Conservation (phyloP, 2,888 invertebrate species). For the Campaea margaritaria region DNA sequence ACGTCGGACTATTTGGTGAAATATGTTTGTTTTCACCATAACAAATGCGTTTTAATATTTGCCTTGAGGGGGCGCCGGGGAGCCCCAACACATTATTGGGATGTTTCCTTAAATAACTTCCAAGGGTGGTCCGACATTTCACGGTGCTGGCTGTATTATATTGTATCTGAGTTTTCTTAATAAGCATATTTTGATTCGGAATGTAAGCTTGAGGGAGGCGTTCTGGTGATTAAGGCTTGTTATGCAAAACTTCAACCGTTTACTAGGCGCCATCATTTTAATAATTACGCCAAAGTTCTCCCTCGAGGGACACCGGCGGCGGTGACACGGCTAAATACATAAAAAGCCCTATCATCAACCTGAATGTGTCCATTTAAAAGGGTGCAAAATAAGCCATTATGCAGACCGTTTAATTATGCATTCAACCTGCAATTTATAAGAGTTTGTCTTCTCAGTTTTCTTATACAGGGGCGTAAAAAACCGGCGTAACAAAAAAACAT, state of each 20-base stretch:
- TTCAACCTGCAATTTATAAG: slow-evolving; percentile 26
- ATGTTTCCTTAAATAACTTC: slow-evolving; percentile 74
- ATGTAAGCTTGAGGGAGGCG: slow-evolving; percentile 45
- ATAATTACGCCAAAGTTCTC: slow-evolving; percentile 44
- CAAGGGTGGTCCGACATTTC: slow-evolving; percentile 70
- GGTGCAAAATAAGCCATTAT: slow-evolving; percentile 50
- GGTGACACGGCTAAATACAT: slow-evolving; percentile 53
- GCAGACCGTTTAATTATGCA: slow-evolving; percentile 23
- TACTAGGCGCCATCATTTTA: slow-evolving; percentile 53
- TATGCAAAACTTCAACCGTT: slow-evolving; percentile 64
- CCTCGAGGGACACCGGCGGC: slow-evolving; percentile 44
- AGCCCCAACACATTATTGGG: slow-evolving; percentile 60
- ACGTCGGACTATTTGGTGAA: slow-evolving; percentile 72
- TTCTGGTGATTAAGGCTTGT: slow-evolving; percentile 62
- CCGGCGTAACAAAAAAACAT: slow-evolving; percentile 39
- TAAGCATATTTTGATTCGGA: slow-evolving; percentile 27
- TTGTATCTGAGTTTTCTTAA: slow-evolving; percentile 25
- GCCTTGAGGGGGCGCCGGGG: slow-evolving; percentile 58
- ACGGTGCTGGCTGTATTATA: slow-evolving; percentile 51
- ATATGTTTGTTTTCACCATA: slow-evolving; percentile 81
- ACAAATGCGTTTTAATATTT: slow-evolving; percentile 70
- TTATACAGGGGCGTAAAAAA: slow-evolving; percentile 28
- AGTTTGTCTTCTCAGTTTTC: slow-evolving; percentile 15
- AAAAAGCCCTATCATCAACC: slow-evolving; percentile 48
- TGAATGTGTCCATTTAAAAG: slow-evolving; percentile 63